Base-by-base conservation (phyloP, 1,140 invertebrate genomes). In the Bursaphelenchus mucronatus region DNA sequence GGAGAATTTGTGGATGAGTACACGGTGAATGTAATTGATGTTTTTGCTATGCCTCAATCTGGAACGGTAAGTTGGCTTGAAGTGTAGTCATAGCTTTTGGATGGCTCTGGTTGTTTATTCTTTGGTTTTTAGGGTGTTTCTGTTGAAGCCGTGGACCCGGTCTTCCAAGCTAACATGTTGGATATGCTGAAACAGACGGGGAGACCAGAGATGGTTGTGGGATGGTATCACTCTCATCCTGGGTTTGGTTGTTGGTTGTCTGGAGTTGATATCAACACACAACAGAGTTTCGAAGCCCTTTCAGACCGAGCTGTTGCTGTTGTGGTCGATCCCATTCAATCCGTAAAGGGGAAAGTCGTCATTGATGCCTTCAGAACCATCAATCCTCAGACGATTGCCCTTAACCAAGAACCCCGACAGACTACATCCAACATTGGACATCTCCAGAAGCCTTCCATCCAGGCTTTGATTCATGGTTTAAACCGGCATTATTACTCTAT, bases 11-110 rank as follows among this genome's bases (percentile, higher is more conserved):
- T 99, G 21, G 96, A 99, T 84, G 95, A 99, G 82, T 99, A 98
- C 78, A 99, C 96, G 64, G 95, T 99, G 1, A 86, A 94, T 71
- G 96, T 99, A 4, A 97, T 98, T 73, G 96, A 99, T 87, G 95
- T 98, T 0, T 99, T 99, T 86, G 96, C 96, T n/a, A 99, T 99
- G 96, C 96, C 96, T 41, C 96, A 99, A 83, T 97, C 94, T 61
- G 95, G 90, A 85, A 90, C 89, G 6, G 88, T 89, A 84, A 83
- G 54, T 52, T 8, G 55, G 65, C 21, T 43, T 30, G 1, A 30
- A 30, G 30, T 30, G 30, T 30, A 30, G 30, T 30, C 30, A 30
- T n/a, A 19, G 40, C 15, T 69, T 56, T 64, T 61, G 11, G 1
- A n/a, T 47, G 41, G 17, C 11, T 21, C 30, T 21, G 17, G 61